A percentile compares a stretch with the other conserved stretches of the same genome.
Conservation (phyloP, 2,113 vertebrate genomes). For the Saccopteryx bilineata region DNA sequence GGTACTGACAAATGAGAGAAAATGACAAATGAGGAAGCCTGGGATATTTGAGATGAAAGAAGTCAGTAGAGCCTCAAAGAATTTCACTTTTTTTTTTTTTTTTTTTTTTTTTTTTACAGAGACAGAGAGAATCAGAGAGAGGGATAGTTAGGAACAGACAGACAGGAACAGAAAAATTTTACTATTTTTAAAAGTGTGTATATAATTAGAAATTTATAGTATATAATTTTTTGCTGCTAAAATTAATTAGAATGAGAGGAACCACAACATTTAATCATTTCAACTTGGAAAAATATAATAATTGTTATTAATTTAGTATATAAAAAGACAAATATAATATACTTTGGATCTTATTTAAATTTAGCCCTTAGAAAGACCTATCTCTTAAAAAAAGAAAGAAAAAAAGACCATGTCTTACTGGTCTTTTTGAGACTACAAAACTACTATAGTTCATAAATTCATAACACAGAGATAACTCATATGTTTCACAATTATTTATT, state of each 20-base stretch:
- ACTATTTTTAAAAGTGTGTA: background rate
- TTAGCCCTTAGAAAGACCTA: background rate
- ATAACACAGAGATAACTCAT: background rate
- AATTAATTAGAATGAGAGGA: background rate
- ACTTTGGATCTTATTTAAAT: background rate
- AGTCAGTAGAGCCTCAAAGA: background rate
- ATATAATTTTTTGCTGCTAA: background rate
- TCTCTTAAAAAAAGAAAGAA: background rate
- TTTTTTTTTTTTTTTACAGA: background rate
- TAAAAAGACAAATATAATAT: background rate
- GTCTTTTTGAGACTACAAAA: background rate
- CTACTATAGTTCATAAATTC: background rate
- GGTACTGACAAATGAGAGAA: background rate
- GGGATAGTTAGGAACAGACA: no score
- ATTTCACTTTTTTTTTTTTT: background rate
- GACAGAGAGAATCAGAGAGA: no score
- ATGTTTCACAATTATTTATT: conserved; percentile 25
- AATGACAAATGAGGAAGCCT: background rate
- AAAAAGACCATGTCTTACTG: background rate
- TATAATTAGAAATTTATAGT: background rate
- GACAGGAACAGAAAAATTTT: background rate
- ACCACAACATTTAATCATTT: background rate
- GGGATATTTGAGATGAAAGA: background rate
- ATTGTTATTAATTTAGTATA: background rate
- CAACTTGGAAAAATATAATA: background rate